phyloP scores from a whole-genome alignment of 2,888 invertebrate species.

The Andrena hattorfiana region DNA sequence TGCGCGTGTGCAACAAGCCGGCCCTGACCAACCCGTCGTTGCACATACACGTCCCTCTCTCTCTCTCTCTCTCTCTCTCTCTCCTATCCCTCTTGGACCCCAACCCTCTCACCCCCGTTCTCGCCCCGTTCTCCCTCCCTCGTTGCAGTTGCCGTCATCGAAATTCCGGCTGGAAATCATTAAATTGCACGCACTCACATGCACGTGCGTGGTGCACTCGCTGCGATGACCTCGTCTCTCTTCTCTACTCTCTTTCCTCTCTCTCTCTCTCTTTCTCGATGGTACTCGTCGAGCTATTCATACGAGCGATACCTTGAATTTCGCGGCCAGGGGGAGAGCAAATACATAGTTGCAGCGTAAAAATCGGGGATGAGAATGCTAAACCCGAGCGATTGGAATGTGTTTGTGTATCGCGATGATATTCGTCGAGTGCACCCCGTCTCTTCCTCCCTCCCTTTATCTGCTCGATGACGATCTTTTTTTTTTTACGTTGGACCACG shows the following conservation, averaged over 20 bases:
- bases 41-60: constrained; percentile 32
- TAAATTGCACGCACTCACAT: constrained; percentile 82
- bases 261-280: constrained; percentile 46
- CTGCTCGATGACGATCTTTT: constrained; percentile 31
- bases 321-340: constrained; percentile 45
- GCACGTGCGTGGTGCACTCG: constrained; percentile 69
- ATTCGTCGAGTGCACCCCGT: constrained; percentile 20
- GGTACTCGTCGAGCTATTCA: constrained; percentile 55
- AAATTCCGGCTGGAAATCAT: constrained; percentile 85
- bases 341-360: constrained; percentile 60
- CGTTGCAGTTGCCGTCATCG: constrained; percentile 79
- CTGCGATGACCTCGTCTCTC: constrained; percentile 62
- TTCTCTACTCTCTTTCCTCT: constrained; percentile 32
- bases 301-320: constrained; percentile 70
- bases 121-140: constrained; percentile 37
- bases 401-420: constrained; percentile 43
- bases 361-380: constrained; percentile 64
- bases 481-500: background rate
- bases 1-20: constrained; percentile 69
- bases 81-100: constrained; percentile 10
- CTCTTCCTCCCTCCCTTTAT: background rate
- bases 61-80: constrained; percentile 14
- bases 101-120: constrained; percentile 25
- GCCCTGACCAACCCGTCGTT: constrained; percentile 69
- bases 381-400: constrained; percentile 40